A percentile compares a stretch with the other conserved stretches of the same genome.
phyloP scores from a whole-genome alignment of 1,140 invertebrate genomes.

The Ostrea denselamellosa region DNA sequence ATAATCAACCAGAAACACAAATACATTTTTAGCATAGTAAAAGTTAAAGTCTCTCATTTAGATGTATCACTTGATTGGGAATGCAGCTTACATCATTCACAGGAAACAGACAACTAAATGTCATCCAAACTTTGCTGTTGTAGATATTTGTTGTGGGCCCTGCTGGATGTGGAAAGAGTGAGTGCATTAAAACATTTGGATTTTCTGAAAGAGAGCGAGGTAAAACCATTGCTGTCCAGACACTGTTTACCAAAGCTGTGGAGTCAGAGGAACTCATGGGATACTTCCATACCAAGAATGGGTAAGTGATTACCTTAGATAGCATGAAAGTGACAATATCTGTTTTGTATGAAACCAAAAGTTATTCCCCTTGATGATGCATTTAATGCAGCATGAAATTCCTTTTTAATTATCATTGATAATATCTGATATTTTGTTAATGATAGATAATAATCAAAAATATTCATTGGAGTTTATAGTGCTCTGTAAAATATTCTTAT shows the following conservation, averaged over 20 bases:
- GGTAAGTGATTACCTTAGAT: conserved; percentile 60
- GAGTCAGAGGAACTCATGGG: conserved; percentile 76
- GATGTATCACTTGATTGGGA: no score
- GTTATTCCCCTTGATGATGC: conserved; percentile 22
- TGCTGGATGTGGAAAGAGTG: conserved; percentile 77
- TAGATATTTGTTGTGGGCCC: conserved; percentile 77
- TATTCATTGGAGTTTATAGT: no score
- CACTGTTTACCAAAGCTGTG: conserved; percentile 76
- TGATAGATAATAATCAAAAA: no score
- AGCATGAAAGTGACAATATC: neutral
- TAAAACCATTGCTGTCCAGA: conserved; percentile 75
- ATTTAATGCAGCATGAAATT: neutral
- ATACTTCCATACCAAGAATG: conserved; percentile 69
- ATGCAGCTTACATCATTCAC: no score
- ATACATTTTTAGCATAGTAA: no score
- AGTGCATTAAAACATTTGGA: conserved; percentile 78
- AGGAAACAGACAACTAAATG: neutral
- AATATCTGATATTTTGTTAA: no score
- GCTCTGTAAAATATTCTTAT: no score
- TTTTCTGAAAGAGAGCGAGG: conserved; percentile 75
- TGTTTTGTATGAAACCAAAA: neutral
- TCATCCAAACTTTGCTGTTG: neutral
- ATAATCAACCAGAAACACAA: no score
- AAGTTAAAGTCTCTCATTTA: no score
- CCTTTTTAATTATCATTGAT: no score